These are phyloP conservation scores for Lycocorax pyrrhopterus DNA, from an alignment of 2,113 vertebrate species.

Conservation along the genomic window DNA sequence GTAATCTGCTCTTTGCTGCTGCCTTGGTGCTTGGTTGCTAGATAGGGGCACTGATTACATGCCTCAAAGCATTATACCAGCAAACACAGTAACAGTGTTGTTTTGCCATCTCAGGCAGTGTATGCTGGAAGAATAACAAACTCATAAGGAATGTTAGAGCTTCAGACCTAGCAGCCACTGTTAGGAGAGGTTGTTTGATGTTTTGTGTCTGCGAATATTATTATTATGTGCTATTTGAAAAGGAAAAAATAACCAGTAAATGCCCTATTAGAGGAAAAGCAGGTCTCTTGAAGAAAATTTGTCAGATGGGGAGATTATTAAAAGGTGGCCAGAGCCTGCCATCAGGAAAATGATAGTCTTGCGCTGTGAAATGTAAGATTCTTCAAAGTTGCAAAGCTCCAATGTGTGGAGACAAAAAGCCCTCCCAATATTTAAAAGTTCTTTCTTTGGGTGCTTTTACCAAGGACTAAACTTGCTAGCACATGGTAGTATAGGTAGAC, in stretches of 20 bases:
- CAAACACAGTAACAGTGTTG: neutral
- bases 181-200: conserved; percentile 50
- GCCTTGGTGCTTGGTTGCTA: neutral
- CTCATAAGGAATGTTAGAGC: neutral
- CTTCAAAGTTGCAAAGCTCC: neutral
- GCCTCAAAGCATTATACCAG: neutral
- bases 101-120: neutral
- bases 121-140: neutral
- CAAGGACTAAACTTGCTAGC: neutral
- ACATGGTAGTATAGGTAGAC: neutral
- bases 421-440: neutral
- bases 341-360: conserved; percentile 34
- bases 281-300: conserved; percentile 47
- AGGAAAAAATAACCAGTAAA: conserved; percentile 31
- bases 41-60: neutral
- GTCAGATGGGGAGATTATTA: conserved; percentile 20
- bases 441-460: neutral
- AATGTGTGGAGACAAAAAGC: neutral
- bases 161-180: conserved; percentile 16
- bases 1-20: neutral
- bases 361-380: neutral
- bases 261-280: conserved; percentile 36
- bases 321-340: conserved; percentile 17
- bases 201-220: conserved; percentile 53
- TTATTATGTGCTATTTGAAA: conserved; percentile 54